A percentile compares a stretch with the other conserved stretches of the same genome.
phyloP scores from a whole-genome alignment of 2,113 vertebrate genomes.

The Macquaria ambigua region DNA sequence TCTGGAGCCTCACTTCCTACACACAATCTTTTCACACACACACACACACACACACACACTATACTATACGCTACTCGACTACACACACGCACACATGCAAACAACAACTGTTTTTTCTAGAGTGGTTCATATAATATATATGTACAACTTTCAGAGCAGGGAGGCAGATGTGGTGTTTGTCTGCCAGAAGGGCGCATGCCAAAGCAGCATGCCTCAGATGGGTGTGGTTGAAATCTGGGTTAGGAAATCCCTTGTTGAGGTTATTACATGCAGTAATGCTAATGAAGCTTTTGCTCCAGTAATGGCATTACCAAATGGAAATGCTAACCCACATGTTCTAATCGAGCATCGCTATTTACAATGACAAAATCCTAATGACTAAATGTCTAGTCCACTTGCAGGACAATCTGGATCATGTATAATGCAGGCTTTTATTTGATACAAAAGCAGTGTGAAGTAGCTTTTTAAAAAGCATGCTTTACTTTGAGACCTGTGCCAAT shows the following conservation, averaged over 20 bases:
- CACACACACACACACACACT: background rate
- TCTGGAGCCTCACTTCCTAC: conserved; percentile 40
- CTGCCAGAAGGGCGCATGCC: conserved; percentile 50
- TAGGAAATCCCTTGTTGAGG: conserved; percentile 73
- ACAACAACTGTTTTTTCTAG: conserved; percentile 25
- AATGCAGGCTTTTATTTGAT: conserved; percentile 25
- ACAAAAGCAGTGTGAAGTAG: conserved; percentile 29
- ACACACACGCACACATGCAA: conserved; percentile 3
- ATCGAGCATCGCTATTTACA: conserved; percentile 57
- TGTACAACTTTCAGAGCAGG: conserved; percentile 33
- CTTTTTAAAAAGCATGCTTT: conserved; percentile 3
- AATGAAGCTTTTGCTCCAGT: conserved; percentile 71
- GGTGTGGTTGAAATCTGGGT: conserved; percentile 75
- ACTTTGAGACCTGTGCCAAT: background rate
- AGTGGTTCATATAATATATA: conserved; percentile 55
- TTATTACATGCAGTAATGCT: conserved; percentile 72
- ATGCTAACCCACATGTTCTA: conserved; percentile 47
- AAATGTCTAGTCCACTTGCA: conserved; percentile 25
- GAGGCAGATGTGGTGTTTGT: conserved; percentile 62
- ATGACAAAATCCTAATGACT: conserved; percentile 56
- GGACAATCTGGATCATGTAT: conserved; percentile 30
- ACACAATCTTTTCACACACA: conserved; percentile 20
- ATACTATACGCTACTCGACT: background rate
- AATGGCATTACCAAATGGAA: conserved; percentile 62
- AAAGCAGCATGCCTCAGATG: conserved; percentile 57